phyloP scores from a whole-genome alignment of 2,797 vertebrate species.

The Coilia nasus region DNA sequence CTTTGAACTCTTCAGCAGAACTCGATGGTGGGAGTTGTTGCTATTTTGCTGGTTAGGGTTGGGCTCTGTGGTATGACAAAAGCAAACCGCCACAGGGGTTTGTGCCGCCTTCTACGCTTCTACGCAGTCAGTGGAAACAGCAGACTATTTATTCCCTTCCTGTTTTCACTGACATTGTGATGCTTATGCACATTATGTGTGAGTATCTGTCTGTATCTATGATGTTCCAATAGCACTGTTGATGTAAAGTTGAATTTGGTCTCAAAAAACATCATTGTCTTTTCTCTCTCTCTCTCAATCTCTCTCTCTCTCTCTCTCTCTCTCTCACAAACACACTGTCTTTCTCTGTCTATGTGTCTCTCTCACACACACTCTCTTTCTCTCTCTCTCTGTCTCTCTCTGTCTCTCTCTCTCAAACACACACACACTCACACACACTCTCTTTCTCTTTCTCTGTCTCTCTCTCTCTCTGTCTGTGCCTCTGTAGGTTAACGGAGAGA shows the following conservation, averaged over 20 bases:
- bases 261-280: neutral
- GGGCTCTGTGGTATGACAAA: slow-evolving; percentile 9
- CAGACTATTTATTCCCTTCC: neutral
- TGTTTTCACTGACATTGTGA: neutral
- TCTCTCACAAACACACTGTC: too few relatives aligned
- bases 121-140: neutral
- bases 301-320: neutral
- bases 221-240: neutral
- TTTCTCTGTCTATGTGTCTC: neutral
- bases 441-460: neutral
- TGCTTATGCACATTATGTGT: neutral
- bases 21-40: slow-evolving; percentile 26
- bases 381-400: too few relatives aligned
- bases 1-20: slow-evolving; percentile 48
- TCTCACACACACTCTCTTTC: neutral
- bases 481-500: slow-evolving; percentile 51
- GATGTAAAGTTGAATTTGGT: neutral
- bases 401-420: neutral
- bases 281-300: neutral
- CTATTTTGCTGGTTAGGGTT: slow-evolving; percentile 30
- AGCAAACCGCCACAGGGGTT: neutral
- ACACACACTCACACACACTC: slow-evolving; percentile 26
- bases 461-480: neutral
- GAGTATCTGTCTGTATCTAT: neutral
- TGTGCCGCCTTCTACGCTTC: neutral